phyloP scores from a whole-genome alignment of 2,113 vertebrate species.

The Ahaetulla prasina region DNA sequence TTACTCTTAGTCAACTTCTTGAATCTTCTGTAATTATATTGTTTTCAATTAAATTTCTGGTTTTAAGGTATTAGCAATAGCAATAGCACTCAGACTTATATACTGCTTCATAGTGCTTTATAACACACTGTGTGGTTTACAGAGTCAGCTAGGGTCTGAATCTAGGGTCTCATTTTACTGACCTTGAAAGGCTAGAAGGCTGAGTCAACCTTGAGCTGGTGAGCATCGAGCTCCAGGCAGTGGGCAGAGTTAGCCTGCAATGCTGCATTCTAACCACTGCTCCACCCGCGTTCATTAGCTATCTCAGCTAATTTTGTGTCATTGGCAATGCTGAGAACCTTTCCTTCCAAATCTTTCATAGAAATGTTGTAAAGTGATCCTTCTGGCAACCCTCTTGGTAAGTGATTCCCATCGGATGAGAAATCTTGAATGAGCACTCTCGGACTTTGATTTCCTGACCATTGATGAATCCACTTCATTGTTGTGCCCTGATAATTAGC shows the following conservation, averaged over 20 bases:
- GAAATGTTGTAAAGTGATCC: neutral
- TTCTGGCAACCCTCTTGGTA: neutral
- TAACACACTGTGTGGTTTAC: neutral
- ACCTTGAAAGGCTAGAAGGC: neutral
- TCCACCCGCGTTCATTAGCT: neutral
- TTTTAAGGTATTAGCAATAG: neutral
- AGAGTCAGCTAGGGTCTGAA: neutral
- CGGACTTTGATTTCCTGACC: neutral
- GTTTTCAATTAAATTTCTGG: neutral
- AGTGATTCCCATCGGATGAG: neutral
- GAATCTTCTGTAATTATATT: neutral
- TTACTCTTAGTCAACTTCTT: neutral
- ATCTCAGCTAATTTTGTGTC: neutral
- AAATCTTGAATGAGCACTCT: neutral
- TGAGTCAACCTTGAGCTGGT: neutral
- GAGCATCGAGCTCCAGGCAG: neutral
- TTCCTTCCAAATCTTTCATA: neutral
- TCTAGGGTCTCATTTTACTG: neutral
- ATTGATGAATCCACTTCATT: neutral
- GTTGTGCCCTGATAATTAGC: neutral
- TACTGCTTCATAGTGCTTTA: neutral
- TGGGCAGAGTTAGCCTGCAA: neutral
- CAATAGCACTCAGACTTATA: neutral
- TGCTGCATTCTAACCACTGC: neutral
- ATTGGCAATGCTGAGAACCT: neutral